Conservation (phyloP, 2,113 vertebrate species). For the Dascyllus trimaculatus region DNA sequence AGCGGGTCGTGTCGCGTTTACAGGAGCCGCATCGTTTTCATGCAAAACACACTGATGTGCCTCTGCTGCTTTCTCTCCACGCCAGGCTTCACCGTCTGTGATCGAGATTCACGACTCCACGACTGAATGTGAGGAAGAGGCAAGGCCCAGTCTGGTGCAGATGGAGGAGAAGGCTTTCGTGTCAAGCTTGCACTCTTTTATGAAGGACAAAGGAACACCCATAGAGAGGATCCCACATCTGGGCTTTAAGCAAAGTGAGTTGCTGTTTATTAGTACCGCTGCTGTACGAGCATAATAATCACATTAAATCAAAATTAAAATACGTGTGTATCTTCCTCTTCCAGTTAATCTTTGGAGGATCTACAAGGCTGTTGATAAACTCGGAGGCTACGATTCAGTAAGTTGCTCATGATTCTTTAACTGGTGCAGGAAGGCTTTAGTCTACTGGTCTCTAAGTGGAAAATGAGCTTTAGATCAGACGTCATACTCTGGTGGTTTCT, state of each 20-base stretch:
- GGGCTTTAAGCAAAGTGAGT: conserved; percentile 97
- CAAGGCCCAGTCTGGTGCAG: conserved; percentile 40
- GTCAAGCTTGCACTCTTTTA: conserved; percentile 90
- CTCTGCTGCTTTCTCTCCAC: not conserved
- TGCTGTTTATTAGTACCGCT: not conserved
- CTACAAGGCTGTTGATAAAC: conserved; percentile 93
- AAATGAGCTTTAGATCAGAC: conserved; percentile 39
- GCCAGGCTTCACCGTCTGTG: conserved; percentile 52
- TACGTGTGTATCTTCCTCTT: conserved; percentile 22
- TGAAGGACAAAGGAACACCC: conserved; percentile 92
- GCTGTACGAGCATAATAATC: not conserved
- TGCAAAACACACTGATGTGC: not conserved
- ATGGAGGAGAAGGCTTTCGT: conserved; percentile 91
- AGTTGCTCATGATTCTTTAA: conserved; percentile 56
- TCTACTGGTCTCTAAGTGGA: conserved; percentile 44
- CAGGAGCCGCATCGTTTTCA: not conserved
- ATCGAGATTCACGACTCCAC: conserved; percentile 74
- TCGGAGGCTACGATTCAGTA: conserved; percentile 95
- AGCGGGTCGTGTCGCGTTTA: not conserved
- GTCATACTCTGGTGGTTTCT: conserved; percentile 39
- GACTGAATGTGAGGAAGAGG: conserved; percentile 65
- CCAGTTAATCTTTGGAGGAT: conserved; percentile 97
- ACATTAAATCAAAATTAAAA: not conserved
- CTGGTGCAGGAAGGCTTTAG: not conserved
- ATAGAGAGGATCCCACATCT: conserved; percentile 97